A percentile compares a stretch with the other conserved stretches of the same genome.
These are phyloP conservation scores for Bergia sp. DNA, from an alignment of 92 coral and sea anemone species.

Conservation along the genomic window DNA sequence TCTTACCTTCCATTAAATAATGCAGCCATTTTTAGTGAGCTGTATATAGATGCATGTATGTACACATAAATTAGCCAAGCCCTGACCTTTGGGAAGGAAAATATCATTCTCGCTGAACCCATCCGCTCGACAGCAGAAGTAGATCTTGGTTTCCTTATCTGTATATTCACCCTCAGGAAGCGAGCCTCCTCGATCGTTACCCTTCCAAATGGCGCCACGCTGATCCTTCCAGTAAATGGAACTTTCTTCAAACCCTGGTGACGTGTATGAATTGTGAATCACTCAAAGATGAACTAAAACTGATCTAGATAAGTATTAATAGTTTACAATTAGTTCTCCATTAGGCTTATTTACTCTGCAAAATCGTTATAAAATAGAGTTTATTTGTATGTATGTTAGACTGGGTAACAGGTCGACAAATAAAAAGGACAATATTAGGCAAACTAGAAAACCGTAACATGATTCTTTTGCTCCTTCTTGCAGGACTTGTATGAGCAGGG, in stretches of 20 bases:
- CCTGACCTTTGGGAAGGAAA: conserved; percentile 24
- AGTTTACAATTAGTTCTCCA: background rate
- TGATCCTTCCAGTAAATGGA: conserved; percentile 39
- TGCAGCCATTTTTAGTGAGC: no score
- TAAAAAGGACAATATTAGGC: no score
- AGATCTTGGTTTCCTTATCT: conserved; percentile 19
- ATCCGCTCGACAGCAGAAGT: conserved; percentile 41
- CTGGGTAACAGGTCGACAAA: no score
- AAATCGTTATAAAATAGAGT: no score
- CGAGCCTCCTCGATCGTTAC: conserved; percentile 21
- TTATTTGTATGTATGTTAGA: no score
- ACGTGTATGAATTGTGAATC: background rate
- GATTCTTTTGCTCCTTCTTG: no score
- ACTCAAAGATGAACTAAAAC: background rate
- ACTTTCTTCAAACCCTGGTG: conserved; percentile 14
- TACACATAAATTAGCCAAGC: no score
- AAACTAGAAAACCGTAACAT: no score
- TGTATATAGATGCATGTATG: no score
- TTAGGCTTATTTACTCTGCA: background rate
- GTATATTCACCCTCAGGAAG: conserved; percentile 37
- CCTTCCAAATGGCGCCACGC: conserved; percentile 11
- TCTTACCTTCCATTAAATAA: no score
- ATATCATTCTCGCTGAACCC: conserved; percentile 40
- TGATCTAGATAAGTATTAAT: background rate
- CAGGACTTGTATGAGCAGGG: no score